These are phyloP conservation scores for Drosophila tripunctata DNA, from an alignment of 2,888 invertebrate species.

Conservation along the genomic window DNA sequence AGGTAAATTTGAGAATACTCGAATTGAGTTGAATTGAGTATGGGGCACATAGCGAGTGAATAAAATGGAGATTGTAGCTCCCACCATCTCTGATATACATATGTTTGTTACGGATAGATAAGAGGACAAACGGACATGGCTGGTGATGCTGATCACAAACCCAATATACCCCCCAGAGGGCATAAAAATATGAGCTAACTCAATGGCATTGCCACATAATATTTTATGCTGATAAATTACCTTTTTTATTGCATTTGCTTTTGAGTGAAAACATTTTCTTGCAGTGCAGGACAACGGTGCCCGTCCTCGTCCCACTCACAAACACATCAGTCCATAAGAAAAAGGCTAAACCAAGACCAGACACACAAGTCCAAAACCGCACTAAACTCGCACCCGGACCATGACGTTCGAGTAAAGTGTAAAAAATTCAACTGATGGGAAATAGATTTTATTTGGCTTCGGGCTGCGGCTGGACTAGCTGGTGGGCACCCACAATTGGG, in stretches of 20 bases:
- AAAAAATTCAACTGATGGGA: constrained; percentile 37
- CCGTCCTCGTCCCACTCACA: constrained; percentile 36
- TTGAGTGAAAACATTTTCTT: constrained; percentile 77
- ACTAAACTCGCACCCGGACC: background rate
- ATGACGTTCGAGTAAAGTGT: constrained; percentile 29
- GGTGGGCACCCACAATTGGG: constrained; percentile 59
- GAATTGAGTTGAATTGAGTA: no score
- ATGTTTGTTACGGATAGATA: background rate
- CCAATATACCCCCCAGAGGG: no score
- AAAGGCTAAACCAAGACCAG: constrained; percentile 42
- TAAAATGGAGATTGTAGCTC: no score
- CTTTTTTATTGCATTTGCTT: constrained; percentile 78
- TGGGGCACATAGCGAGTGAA: no score
- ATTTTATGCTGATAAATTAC: constrained; percentile 79
- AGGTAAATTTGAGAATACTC: no score
- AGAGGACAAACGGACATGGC: background rate
- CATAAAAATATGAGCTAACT: constrained; percentile 70
- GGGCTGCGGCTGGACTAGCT: constrained; percentile 2
- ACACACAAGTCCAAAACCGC: constrained; percentile 26
- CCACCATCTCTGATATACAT: no score
- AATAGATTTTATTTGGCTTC: constrained; percentile 37
- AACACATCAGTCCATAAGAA: constrained; percentile 52
- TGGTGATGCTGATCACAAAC: no score
- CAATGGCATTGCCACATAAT: constrained; percentile 81
- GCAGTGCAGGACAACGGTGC: constrained; percentile 69